Base-by-base conservation (phyloP, 1,140 invertebrate species). In the Drosophila kikkawai region DNA sequence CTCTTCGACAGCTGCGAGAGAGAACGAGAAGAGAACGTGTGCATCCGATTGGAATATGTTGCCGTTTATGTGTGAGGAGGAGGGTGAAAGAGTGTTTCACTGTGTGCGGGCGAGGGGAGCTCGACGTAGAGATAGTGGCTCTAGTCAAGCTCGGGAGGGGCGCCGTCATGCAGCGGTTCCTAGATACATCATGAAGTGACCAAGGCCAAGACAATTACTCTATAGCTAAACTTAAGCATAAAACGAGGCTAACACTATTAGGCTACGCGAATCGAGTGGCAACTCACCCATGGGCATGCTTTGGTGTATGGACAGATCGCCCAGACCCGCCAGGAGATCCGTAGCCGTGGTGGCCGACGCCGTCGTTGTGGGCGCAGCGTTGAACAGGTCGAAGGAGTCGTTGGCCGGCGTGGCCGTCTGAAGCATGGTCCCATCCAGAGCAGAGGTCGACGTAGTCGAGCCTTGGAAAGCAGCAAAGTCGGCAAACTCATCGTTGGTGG, bases 391-490 rank as follows among this genome's bases (percentile, higher is more conserved):
- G 56, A 92, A 92, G 8, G 84, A 79, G 59, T 91, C 91, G 41
- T 92, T 92, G 7, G 91, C 75, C 65, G 91, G 91, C 11, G 84
- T 90, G 19, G 85, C 84, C 6, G 85, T 86, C 9, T 70, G 69
- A 53, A 92, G 37, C 41, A 91, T 45, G 37, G 88, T 82, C 4
- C 76, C 79, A 48, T 91, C 91, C 48, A 85, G 41, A 60, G 65
- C 34, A 75, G 84, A 66, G 7, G 63, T 60, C 44, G 74, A 70
- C 85, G 90, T 67, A 7, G 75, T 70, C 19, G 85, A 79, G 37
- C 88, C 80, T 69, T 92, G 76, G 92, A 96, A 96, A 17, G 96
- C 96, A 34, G 95, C 95, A 91, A 97, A 97, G 93, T 97, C 96
- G 1, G 96, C 96, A 91, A 97, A 97, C 71, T 95, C 95, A 61